Evolutionary conservation across 2,888 invertebrate species (phyloP).

Genomic region (Tethea ocularis): DNA sequence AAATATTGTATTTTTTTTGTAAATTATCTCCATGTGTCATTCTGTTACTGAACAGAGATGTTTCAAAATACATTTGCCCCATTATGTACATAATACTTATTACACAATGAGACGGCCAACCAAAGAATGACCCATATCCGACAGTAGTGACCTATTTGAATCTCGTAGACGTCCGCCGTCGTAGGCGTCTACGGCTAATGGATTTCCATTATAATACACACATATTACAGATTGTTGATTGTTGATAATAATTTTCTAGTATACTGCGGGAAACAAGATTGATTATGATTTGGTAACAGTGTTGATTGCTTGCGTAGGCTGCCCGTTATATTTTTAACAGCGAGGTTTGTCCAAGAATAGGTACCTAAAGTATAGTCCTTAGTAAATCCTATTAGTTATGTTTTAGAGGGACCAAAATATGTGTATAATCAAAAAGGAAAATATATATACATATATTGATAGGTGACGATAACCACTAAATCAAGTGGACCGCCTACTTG

Average conservation of each 20-base stretch:
- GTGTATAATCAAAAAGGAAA: too few relatives aligned
- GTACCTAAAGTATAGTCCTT: too few relatives aligned
- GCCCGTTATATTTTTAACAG: not conserved
- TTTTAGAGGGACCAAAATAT: too few relatives aligned
- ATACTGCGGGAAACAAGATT: conserved; percentile 28
- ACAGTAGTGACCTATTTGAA: conserved; percentile 28
- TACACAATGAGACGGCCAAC: not conserved
- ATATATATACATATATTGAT: too few relatives aligned
- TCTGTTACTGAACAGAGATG: not conserved
- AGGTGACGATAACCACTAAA: too few relatives aligned
- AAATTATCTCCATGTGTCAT: too few relatives aligned
- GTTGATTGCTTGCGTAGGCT: not conserved
- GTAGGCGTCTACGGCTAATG: conserved; percentile 57
- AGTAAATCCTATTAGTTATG: too few relatives aligned
- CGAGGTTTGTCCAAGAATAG: too few relatives aligned
- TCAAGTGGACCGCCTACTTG: too few relatives aligned
- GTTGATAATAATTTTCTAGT: conserved; percentile 41
- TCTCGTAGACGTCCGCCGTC: conserved; percentile 26
- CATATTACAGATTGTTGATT: conserved; percentile 39
- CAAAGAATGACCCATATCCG: conserved; percentile 23
- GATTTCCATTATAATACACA: conserved; percentile 57
- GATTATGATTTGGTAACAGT: not conserved
- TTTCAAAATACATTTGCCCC: not conserved
- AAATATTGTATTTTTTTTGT: not conserved
- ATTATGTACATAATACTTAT: not conserved